Evolutionary conservation across 2,113 vertebrate species (phyloP).

Genomic region (Daphoenositta chrysoptera): DNA sequence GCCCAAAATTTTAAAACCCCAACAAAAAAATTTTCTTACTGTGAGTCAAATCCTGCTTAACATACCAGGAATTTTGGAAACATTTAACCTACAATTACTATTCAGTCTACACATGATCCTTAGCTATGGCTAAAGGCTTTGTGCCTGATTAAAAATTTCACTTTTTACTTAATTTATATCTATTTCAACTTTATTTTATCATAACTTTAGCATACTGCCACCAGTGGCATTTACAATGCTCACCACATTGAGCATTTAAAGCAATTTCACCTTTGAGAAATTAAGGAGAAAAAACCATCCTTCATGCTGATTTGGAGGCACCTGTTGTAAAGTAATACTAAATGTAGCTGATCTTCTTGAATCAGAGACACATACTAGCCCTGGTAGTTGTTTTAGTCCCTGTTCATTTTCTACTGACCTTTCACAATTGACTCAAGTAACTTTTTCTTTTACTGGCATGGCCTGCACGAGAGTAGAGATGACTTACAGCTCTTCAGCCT

Average conservation of each 20-base stretch:
- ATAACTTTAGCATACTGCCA: neutral
- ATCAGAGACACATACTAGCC: neutral
- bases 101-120: neutral
- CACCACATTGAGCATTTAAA: neutral
- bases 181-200: neutral
- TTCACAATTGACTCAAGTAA: neutral
- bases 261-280: neutral
- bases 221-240: neutral
- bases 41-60: neutral
- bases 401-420: neutral
- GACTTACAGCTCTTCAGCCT: neutral
- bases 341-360: neutral
- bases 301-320: neutral
- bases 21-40: neutral
- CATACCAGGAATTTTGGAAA: neutral
- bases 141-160: neutral
- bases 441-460: neutral
- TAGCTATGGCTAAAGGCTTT: neutral
- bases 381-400: neutral
- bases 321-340: neutral
- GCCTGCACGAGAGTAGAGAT: neutral
- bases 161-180: neutral
- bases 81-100: neutral
- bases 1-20: fast-evolving
- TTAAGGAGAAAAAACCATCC: neutral